phyloP scores from a whole-genome alignment of 2,113 vertebrate genomes.

The Lycocorax pyrrhopterus region DNA sequence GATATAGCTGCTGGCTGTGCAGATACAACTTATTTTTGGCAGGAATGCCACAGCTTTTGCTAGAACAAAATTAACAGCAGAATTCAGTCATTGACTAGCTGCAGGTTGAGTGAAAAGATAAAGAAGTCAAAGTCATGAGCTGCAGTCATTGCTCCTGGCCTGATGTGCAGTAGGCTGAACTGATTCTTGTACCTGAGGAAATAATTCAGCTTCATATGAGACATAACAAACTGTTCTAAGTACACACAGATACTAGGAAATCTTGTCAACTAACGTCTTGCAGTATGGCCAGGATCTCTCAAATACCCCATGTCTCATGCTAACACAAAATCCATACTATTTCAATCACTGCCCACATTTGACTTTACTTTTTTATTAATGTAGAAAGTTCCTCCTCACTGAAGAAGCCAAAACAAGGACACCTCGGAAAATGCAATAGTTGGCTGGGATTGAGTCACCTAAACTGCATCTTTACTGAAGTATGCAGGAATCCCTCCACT shows the following conservation, averaged over 20 bases:
- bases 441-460: not conserved
- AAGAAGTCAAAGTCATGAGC: not conserved
- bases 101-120: not conserved
- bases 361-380: not conserved
- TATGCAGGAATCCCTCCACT: not conserved
- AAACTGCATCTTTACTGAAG: not conserved
- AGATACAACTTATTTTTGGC: constrained; percentile 42
- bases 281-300: not conserved
- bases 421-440: not conserved
- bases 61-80: not conserved
- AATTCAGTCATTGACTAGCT: not conserved
- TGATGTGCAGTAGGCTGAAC: not conserved
- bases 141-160: not conserved
- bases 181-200: not conserved
- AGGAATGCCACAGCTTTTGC: not conserved
- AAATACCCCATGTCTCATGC: not conserved
- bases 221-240: not conserved
- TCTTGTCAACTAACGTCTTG: not conserved
- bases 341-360: not conserved
- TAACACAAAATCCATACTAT: not conserved
- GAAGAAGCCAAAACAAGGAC: not conserved
- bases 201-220: not conserved
- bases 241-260: not conserved
- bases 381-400: not conserved
- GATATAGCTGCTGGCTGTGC: constrained; percentile 8